Base-by-base conservation (phyloP, 2,888 invertebrate species). In the Chirona hameri region DNA sequence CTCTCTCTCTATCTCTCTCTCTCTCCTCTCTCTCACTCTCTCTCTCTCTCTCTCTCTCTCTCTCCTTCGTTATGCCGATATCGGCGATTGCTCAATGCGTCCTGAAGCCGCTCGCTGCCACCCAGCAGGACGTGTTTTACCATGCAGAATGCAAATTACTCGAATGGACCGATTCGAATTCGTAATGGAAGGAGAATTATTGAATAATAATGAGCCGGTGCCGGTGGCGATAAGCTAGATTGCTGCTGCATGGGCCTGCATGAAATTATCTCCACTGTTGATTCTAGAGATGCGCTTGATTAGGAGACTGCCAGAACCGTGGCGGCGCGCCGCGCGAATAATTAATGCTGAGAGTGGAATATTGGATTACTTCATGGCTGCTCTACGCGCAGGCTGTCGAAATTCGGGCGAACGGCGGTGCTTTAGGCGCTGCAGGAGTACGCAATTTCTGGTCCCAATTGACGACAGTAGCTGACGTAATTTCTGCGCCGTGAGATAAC, bases 221-320 rank as follows among this genome's bases (percentile, higher is more conserved):
- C 76, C 76, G 27, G 46, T 76, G 39, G 76, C 46, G 76, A 76
- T 76, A 76, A 76, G 76, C 76, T 76, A 76, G 76, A 76, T 76
- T 76, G 76, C 39, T 72, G 46, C 76, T 76, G 76, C 76, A 76
- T 76, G 76, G 76, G 76, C 76, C 76, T 76, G 76, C 76, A 76
- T 76, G 76, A 76, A 76, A 76, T 76, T 76, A 76, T 76, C 76
- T 46, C 46, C 76, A 76, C 76, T 76, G 76, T 76, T 76, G 76
- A 76, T 76, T 76, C 76, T 76, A n/a, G 76, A 76, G 76, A 76
- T 76, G 76, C 46, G 76, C 76, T 76, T 76, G 76, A 76, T 76
- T 76, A 76, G 76, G 76, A 76, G 39, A 39, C 76, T 10, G 39
- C 46, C 39, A 76, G 52, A 46, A 39, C 76, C 21, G 39, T 46